A percentile compares a stretch with the other conserved stretches of the same genome.
phyloP scores from a whole-genome alignment of 2,888 invertebrate genomes.

The Ctena decussata region DNA sequence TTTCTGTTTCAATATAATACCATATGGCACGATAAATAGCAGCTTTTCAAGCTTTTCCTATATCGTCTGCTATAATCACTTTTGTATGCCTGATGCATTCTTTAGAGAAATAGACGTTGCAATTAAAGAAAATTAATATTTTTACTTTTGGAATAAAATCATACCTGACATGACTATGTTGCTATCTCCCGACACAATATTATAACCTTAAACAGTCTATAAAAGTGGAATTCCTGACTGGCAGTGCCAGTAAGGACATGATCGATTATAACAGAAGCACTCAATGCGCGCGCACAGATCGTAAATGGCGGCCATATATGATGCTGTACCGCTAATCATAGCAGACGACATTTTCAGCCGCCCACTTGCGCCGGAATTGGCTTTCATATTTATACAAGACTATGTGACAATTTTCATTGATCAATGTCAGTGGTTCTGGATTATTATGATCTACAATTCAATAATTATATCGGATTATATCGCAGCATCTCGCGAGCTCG shows the following conservation, averaged over 20 bases:
- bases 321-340: not conserved
- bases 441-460: no score
- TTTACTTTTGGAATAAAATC: not conserved
- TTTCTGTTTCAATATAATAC: no score
- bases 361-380: not conserved
- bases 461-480: no score
- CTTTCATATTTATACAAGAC: not conserved
- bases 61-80: no score
- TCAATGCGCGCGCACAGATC: not conserved
- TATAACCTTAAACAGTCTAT: not conserved
- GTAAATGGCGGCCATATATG: not conserved
- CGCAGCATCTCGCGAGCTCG: no score
- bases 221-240: not conserved
- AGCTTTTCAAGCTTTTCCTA: no score
- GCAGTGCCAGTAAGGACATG: not conserved
- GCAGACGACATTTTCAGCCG: not conserved
- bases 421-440: no score
- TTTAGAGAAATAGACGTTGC: no score
- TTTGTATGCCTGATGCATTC: no score
- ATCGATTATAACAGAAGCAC: not conserved
- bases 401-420: not conserved
- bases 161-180: not conserved
- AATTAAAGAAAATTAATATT: no score
- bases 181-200: not conserved
- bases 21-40: no score